Evolutionary conservation across 2,888 invertebrate species (phyloP).

Genomic region (Drosophila mulleri): DNA sequence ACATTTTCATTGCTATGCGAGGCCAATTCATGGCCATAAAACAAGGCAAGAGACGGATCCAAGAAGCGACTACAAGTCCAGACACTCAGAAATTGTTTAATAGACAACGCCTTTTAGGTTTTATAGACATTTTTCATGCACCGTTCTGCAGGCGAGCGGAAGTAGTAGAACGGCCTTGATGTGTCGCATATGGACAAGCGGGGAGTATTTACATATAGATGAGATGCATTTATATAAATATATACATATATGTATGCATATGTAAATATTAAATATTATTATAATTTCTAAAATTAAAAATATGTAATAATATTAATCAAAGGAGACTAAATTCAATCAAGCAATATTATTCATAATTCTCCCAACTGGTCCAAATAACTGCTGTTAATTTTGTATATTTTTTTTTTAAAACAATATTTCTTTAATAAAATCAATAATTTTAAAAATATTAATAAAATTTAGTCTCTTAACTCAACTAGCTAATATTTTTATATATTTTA

Average conservation of each 20-base stretch:
- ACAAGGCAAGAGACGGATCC: slow-evolving; percentile 19
- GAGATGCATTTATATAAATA: neutral
- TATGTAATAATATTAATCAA: too few species aligned
- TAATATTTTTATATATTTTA: too few species aligned
- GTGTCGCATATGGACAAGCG: slow-evolving; percentile 13
- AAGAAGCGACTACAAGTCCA: slow-evolving; percentile 35
- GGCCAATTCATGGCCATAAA: slow-evolving; percentile 59
- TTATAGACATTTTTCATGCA: slow-evolving; percentile 62
- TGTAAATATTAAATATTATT: neutral
- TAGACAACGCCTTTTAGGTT: slow-evolving; percentile 71
- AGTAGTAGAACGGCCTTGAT: slow-evolving; percentile 33
- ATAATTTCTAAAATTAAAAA: too few species aligned
- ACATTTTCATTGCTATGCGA: slow-evolving; percentile 52
- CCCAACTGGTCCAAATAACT: too few species aligned
- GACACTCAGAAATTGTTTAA: slow-evolving; percentile 65
- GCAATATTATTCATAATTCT: too few species aligned
- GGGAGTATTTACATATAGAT: neutral
- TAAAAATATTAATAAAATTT: too few species aligned
- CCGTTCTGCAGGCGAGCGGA: slow-evolving; percentile 19
- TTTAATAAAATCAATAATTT: too few species aligned
- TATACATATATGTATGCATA: neutral
- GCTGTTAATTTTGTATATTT: too few species aligned
- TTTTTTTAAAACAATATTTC: too few species aligned
- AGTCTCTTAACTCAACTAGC: too few species aligned
- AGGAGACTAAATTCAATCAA: too few species aligned